Base-by-base conservation (phyloP, 1,140 invertebrate genomes). In the Drosophila malerkotliana region DNA sequence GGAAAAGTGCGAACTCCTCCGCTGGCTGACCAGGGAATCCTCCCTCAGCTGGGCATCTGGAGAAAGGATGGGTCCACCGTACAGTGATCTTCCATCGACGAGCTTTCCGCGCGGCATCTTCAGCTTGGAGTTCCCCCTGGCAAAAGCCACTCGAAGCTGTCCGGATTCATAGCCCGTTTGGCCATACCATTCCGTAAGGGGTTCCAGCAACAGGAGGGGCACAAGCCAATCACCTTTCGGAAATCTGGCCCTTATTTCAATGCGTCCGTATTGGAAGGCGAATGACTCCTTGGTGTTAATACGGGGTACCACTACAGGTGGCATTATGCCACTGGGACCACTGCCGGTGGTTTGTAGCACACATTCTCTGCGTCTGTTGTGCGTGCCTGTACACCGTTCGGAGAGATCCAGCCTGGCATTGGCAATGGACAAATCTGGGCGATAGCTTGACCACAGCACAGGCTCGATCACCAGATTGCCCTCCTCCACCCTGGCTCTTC, bases 91-190 rank as follows among this genome's bases (percentile, higher is more conserved):
- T 1, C 83, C 83, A 51, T 83, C 83, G 4, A 90, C 69, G 0
- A 69, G 66, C 39, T 89, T 88, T 1, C 72, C 88, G 32, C 60
- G 91, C 0, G 52, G 72, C 10, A 84, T 91, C 79, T 71, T 91
- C 69, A 77, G 75, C 3, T 81, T 67, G 3, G 93, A 91, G 74
- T 93, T 92, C 4, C 94, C 94, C 58, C 92, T 92, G 0, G 90
- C 80, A 67, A 92, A 92, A 0, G 93, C 93, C 0, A 94, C 78
- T 26, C 92, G 85, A 41, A 93, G 92, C 39, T 87, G 82, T 30
- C 82, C 84, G 12, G 84, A 88, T 15, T 88, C 84, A 37, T 88
- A 89, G 9, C 77, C 84, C 24, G 68, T 57, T 60, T 88, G 83
- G 1, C 84, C 84, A 30, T 89, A 88, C 32, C 67, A 67, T 10